Percentiles rank a stretch among this genome's conserved stretches.
phyloP scores from a whole-genome alignment of 2,113 vertebrate species.

The Gavialis gangeticus region DNA sequence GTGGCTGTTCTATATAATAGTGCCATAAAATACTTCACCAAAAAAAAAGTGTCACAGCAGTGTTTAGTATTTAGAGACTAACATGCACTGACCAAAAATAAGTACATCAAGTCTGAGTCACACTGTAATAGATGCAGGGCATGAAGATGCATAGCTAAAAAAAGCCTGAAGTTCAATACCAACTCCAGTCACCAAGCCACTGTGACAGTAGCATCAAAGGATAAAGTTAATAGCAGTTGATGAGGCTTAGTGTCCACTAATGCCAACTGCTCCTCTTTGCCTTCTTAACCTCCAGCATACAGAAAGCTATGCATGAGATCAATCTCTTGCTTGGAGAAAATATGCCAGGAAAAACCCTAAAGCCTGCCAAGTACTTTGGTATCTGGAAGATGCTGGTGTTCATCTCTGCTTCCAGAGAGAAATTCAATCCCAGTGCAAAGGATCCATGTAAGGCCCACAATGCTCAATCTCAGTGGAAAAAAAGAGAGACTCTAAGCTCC shows the following conservation, averaged over 20 bases:
- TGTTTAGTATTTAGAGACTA: not conserved
- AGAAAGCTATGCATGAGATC: not conserved
- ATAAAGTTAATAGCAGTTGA: not conserved
- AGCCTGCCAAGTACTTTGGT: not conserved
- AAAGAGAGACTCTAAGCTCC: not conserved
- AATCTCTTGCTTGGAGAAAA: not conserved
- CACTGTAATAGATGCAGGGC: not conserved
- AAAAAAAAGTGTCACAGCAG: not conserved
- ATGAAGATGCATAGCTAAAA: not conserved
- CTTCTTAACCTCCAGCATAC: fast-evolving
- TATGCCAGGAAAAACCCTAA: not conserved
- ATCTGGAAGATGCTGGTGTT: not conserved
- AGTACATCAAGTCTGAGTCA: not conserved
- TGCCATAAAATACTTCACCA: not conserved
- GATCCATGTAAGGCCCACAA: not conserved
- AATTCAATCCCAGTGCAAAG: not conserved
- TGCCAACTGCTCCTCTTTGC: not conserved
- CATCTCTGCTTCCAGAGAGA: not conserved
- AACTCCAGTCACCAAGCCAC: not conserved
- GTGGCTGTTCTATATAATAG: not conserved
- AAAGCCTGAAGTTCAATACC: not conserved
- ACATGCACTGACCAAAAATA: not conserved
- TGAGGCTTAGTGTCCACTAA: not conserved
- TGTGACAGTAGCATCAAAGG: not conserved
- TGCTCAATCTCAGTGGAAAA: not conserved